Conservation (phyloP, 2,797 vertebrate species). For the Xiphorhynchus erythropygius region DNA sequence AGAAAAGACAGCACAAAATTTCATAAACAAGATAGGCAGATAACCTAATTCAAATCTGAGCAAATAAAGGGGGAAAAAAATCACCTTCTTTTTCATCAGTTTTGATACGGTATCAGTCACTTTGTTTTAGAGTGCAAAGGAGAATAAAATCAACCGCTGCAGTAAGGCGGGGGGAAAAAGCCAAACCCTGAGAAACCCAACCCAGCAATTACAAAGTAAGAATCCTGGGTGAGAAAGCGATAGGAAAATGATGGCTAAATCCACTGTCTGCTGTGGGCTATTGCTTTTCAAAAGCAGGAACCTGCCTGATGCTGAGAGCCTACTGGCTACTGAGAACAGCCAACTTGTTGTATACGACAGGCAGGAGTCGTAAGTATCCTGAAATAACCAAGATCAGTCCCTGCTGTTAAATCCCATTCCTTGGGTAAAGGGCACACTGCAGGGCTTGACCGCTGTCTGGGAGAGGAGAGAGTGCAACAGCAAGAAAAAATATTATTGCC, state of each 20-base stretch:
- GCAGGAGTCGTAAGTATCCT: not conserved
- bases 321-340: not conserved
- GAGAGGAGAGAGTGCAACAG: not conserved
- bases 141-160: conserved; percentile 15
- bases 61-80: conserved; percentile 66
- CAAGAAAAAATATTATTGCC: not conserved
- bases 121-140: conserved; percentile 66
- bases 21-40: conserved; percentile 82
- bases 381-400: not conserved
- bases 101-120: conserved; percentile 76
- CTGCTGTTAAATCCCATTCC: not conserved
- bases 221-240: conserved; percentile 37
- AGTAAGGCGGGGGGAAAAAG: not conserved
- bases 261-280: conserved; percentile 5
- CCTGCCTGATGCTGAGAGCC: conserved; percentile 1
- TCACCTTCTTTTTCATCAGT: conserved; percentile 64
- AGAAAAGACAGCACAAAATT: conserved; percentile 77
- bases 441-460: not conserved
- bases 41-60: conserved; percentile 77
- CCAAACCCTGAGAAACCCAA: conserved; percentile 35
- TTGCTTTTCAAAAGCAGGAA: conserved; percentile 37
- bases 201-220: conserved; percentile 58
- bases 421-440: not conserved
- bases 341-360: not conserved
- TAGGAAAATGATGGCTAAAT: conserved; percentile 44